These are phyloP conservation scores for Sipha maydis DNA, from an alignment of 2,888 invertebrate genomes.

Conservation along the genomic window DNA sequence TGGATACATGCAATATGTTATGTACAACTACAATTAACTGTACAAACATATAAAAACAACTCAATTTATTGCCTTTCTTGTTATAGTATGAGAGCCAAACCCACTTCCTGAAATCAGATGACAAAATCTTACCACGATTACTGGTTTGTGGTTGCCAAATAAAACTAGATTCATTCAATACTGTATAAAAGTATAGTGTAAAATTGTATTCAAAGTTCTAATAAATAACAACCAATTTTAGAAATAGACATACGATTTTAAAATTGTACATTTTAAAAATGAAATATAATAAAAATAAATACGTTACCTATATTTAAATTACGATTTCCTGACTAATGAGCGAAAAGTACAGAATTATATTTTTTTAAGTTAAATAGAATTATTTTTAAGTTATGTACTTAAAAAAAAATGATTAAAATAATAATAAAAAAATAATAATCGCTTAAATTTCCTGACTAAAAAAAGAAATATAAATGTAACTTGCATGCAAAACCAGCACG, in stretches of 20 bases:
- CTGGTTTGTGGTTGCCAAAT: not conserved
- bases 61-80: not conserved
- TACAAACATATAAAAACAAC: not conserved
- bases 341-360: too few species aligned
- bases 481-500: too few species aligned
- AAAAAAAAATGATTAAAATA: too few species aligned
- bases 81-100: not conserved
- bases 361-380: too few species aligned
- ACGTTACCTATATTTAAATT: too few species aligned
- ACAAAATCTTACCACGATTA: conserved; percentile 4
- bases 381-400: too few species aligned
- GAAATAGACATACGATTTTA: not conserved
- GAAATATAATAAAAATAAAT: too few species aligned
- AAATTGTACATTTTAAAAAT: not conserved
- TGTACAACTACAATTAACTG: not conserved
- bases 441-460: too few species aligned
- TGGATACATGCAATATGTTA: not conserved
- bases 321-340: too few species aligned
- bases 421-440: too few species aligned
- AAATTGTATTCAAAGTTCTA: not conserved
- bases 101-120: not conserved
- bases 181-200: too few species aligned
- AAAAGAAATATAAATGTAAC: too few species aligned
- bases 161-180: not conserved
- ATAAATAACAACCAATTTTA: not conserved